A percentile compares a stretch with the other conserved stretches of the same genome.
Conservation (phyloP, 2,113 vertebrate genomes). For the Tachycineta bicolor region DNA sequence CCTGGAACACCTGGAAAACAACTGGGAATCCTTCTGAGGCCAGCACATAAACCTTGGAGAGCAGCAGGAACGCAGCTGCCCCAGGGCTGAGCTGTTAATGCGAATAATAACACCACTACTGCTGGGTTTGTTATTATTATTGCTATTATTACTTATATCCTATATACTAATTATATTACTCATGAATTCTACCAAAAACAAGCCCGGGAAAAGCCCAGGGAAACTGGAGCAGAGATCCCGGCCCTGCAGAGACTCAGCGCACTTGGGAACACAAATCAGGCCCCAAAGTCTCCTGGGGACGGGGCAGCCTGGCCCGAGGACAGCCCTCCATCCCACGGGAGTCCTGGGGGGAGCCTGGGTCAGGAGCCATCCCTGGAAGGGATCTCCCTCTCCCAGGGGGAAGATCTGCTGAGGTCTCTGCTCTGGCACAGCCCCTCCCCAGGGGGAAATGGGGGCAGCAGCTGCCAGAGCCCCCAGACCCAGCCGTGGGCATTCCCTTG, state of each 20-base stretch:
- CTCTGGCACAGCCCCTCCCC: rapidly evolving
- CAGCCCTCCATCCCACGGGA: neutral
- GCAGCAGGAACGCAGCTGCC: neutral
- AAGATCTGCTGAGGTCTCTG: neutral
- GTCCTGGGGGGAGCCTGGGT: neutral
- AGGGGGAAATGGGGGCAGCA: rapidly evolving
- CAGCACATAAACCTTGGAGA: no score
- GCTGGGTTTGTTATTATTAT: rapidly evolving
- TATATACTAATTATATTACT: no score
- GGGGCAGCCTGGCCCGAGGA: neutral
- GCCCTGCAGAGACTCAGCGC: neutral
- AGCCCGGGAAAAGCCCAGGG: neutral
- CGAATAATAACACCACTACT: rapidly evolving
- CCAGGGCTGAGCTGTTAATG: neutral
- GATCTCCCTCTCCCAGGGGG: neutral
- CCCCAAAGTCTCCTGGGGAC: neutral
- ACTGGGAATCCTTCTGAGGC: neutral
- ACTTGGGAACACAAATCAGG: rapidly evolving
- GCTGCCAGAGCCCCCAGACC: neutral
- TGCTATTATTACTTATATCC: rapidly evolving
- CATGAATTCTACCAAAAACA: neutral
- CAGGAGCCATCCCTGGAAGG: neutral
- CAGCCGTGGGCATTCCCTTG: rapidly evolving
- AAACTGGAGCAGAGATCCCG: neutral
- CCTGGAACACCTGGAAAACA: neutral